These are phyloP conservation scores for Xestia sexstrigata DNA, from an alignment of 2,888 invertebrate genomes.

Conservation along the genomic window DNA sequence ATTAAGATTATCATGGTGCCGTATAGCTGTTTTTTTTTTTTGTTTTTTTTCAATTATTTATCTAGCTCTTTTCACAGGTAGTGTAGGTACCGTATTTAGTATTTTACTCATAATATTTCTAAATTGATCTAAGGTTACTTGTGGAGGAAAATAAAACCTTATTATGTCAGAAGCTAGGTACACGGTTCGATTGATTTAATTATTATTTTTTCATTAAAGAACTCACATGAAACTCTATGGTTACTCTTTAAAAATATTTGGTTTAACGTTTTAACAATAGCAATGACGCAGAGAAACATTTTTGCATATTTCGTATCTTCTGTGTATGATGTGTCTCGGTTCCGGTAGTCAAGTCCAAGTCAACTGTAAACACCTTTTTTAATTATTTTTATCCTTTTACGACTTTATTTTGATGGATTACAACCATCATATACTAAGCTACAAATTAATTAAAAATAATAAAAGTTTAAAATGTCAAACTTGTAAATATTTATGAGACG, in stretches of 20 bases:
- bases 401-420: conserved; percentile 42
- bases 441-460: conserved; percentile 46
- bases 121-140: background rate
- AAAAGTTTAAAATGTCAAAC: conserved; percentile 62
- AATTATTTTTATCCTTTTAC: conserved; percentile 33
- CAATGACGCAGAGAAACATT: background rate
- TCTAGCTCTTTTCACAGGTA: background rate
- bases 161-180: background rate
- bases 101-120: background rate
- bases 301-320: background rate
- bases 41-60: background rate
- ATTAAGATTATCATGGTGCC: background rate
- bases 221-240: background rate
- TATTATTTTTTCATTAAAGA: background rate
- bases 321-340: background rate
- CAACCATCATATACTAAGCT: conserved; percentile 37
- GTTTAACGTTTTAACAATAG: too few relatives aligned
- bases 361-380: conserved; percentile 29
- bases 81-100: background rate
- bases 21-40: background rate
- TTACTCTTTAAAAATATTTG: background rate
- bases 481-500: conserved; percentile 54
- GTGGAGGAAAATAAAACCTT: background rate
- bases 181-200: background rate
- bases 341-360: conserved; percentile 3